Conservation (phyloP, 2,797 vertebrate genomes). For the Champsocephalus esox region DNA sequence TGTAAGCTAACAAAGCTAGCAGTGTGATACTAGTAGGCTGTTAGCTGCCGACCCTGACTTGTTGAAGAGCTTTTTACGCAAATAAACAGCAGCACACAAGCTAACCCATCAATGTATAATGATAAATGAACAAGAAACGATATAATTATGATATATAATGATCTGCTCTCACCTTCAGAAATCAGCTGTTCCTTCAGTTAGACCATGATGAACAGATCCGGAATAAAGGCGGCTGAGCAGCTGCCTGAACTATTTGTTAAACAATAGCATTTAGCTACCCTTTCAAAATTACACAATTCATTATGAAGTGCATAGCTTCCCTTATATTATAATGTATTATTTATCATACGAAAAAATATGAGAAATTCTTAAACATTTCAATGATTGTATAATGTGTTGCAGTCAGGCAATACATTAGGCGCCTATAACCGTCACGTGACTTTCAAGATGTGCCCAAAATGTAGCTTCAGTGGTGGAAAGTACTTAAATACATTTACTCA, state of each 20-base stretch:
- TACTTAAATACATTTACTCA: neutral
- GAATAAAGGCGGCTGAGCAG: neutral
- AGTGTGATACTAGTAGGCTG: neutral
- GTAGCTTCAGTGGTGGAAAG: no score
- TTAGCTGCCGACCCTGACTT: neutral
- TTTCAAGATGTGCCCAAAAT: no score
- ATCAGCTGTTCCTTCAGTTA: neutral
- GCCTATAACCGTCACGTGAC: neutral
- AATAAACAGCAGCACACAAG: neutral
- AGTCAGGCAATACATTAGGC: neutral
- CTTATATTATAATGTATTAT: neutral
- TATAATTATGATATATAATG: neutral
- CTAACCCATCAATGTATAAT: rapidly evolving
- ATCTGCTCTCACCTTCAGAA: conserved; percentile 44
- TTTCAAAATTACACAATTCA: no score
- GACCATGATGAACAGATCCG: neutral
- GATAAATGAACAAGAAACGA: neutral
- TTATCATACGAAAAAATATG: neutral
- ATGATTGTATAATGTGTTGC: neutral
- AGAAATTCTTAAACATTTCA: neutral
- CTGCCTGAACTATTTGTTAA: conserved; percentile 11
- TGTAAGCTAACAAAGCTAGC: neutral
- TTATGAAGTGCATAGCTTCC: neutral
- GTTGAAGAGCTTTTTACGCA: neutral
- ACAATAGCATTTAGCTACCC: neutral